These are phyloP conservation scores for Nothobranchius kuhntae DNA, from an alignment of 2,113 vertebrate genomes.

Conservation along the genomic window DNA sequence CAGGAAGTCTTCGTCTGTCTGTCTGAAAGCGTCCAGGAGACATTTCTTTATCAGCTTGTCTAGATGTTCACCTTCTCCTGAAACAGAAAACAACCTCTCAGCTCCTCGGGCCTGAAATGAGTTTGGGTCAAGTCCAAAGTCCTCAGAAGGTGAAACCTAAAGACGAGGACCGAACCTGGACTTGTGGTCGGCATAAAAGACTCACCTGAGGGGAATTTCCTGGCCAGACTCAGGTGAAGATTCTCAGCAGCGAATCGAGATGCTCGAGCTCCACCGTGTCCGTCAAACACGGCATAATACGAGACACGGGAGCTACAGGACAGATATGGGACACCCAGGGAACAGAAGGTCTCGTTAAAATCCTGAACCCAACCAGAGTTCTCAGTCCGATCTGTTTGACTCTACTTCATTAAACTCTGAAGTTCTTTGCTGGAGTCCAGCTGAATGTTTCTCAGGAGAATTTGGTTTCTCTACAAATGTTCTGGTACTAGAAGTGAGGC, in stretches of 20 bases:
- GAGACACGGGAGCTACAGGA: conserved; percentile 83
- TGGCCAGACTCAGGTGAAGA: conserved; percentile 88
- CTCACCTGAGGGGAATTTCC: conserved; percentile 90
- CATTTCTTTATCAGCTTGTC: conserved; percentile 93
- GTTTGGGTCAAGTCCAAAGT: background rate
- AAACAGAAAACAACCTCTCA: conserved; percentile 5
- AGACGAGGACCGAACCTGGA: background rate
- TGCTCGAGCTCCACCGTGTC: conserved; percentile 90
- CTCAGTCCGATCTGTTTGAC: too few relatives aligned
- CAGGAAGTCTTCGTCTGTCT: conserved; percentile 95
- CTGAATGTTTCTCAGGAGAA: too few relatives aligned
- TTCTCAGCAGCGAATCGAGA: conserved; percentile 92
- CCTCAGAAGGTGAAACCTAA: background rate
- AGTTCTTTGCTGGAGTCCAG: too few relatives aligned
- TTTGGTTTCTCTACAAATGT: too few relatives aligned
- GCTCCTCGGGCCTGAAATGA: too few relatives aligned
- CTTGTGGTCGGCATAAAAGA: background rate
- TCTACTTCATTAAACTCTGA: too few relatives aligned
- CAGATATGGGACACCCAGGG: background rate
- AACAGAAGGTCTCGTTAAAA: background rate
- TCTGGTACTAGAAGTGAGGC: too few relatives aligned
- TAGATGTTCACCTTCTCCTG: conserved; percentile 86
- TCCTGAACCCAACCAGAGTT: background rate
- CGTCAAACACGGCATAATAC: conserved; percentile 95
- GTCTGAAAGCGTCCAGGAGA: conserved; percentile 90